phyloP scores from a whole-genome alignment of 2,113 vertebrate species.

The Todiramphus saurophagus region DNA sequence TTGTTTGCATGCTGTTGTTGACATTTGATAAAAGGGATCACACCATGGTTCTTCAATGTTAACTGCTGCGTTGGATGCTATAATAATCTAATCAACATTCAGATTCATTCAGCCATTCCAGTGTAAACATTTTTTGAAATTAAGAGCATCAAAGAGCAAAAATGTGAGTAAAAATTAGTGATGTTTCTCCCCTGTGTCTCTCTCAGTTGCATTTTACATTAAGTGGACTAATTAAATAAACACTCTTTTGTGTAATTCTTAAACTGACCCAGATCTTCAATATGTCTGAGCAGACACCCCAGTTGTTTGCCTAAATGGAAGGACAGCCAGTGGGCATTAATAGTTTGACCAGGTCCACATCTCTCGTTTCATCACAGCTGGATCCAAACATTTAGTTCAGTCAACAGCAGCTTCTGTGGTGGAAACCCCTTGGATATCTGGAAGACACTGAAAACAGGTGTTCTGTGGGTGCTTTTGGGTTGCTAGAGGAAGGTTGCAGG shows the following conservation, averaged over 20 bases:
- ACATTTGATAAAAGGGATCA: slow-evolving; percentile 42
- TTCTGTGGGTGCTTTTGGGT: background rate
- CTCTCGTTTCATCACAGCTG: background rate
- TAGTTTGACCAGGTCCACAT: background rate
- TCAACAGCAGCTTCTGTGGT: background rate
- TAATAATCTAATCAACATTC: slow-evolving; percentile 53
- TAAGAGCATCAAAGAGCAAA: slow-evolving; percentile 48
- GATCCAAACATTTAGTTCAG: background rate
- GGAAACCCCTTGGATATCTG: background rate
- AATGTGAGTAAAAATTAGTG: slow-evolving; percentile 46
- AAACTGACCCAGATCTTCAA: background rate
- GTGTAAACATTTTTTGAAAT: slow-evolving; percentile 31
- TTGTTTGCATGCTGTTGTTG: slow-evolving; percentile 43
- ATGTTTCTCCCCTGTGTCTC: slow-evolving; percentile 49
- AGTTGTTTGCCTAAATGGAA: background rate
- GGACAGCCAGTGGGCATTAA: background rate
- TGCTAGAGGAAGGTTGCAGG: background rate
- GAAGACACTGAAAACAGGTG: background rate
- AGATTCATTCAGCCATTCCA: slow-evolving; percentile 28
- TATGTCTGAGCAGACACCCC: background rate
- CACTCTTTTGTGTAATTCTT: slow-evolving; percentile 39
- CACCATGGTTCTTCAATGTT: slow-evolving; percentile 7
- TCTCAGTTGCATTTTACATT: slow-evolving; percentile 2
- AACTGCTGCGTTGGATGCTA: slow-evolving; percentile 5
- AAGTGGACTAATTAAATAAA: slow-evolving; percentile 54